phyloP scores from a whole-genome alignment of 2,113 vertebrate species.

The Entelurus aequoreus region DNA sequence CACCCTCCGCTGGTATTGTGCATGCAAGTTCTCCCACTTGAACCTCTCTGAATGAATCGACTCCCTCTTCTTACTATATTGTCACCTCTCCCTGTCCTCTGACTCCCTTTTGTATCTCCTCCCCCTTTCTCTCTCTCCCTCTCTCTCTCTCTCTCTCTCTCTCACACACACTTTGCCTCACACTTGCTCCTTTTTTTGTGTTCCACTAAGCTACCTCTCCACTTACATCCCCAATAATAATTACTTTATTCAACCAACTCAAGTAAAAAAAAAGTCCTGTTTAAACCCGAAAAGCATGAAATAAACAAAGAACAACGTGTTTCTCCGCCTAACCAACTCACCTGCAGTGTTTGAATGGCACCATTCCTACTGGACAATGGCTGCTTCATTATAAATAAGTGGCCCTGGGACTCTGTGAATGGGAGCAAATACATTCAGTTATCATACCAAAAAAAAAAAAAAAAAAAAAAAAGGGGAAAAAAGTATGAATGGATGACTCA shows the following conservation, averaged over 20 bases:
- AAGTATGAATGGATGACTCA: constrained; percentile 71
- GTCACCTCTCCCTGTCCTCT: constrained; percentile 52
- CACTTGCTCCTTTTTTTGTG: constrained; percentile 28
- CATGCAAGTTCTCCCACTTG: constrained; percentile 14
- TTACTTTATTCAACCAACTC: not conserved
- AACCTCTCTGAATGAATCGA: constrained; percentile 43
- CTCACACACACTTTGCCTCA: constrained; percentile 29
- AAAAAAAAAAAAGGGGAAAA: constrained; percentile 7
- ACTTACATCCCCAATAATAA: constrained; percentile 60
- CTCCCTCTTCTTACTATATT: constrained; percentile 56
- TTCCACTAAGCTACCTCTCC: constrained; percentile 66
- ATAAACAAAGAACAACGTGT: constrained; percentile 27
- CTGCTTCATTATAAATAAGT: constrained; percentile 56
- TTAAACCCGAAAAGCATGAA: constrained; percentile 33
- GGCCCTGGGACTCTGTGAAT: constrained; percentile 44
- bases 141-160: constrained; percentile 33
- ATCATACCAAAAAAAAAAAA: constrained; percentile 15
- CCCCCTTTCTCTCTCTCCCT: constrained; percentile 56
- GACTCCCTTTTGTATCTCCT: constrained; percentile 64
- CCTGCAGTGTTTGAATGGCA: constrained; percentile 49
- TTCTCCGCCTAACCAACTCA: constrained; percentile 48
- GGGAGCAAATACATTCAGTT: constrained; percentile 44
- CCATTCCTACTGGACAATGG: constrained; percentile 28
- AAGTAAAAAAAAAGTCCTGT: not conserved
- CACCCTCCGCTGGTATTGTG: constrained; percentile 17